Percentiles rank a stretch among this genome's conserved stretches.
Evolutionary conservation across 2,888 invertebrate species (phyloP).

Genomic region (Callinectes sapidus): DNA sequence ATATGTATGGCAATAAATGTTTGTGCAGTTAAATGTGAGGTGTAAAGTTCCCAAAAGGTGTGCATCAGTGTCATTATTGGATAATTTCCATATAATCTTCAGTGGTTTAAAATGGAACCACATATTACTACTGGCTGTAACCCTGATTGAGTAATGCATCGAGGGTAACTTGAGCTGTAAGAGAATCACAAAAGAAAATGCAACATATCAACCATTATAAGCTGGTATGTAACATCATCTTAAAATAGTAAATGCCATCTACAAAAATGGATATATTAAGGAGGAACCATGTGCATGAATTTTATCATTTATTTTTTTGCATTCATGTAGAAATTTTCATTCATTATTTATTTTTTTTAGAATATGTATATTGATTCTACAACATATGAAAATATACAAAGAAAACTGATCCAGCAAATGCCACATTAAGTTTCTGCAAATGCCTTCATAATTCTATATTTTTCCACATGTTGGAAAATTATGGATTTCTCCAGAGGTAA

Average conservation of each 20-base stretch:
- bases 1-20: no score
- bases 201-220: neutral
- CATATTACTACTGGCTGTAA: neutral
- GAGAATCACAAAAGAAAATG: neutral
- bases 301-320: neutral
- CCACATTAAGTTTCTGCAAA: conserved; percentile 41
- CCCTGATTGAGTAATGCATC: neutral
- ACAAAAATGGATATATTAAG: neutral
- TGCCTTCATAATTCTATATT: conserved; percentile 21
- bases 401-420: conserved; percentile 30
- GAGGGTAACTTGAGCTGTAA: neutral
- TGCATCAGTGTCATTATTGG: neutral
- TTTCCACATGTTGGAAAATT: neutral
- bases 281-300: neutral
- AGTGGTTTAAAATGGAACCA: neutral
- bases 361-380: neutral
- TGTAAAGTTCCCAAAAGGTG: neutral
- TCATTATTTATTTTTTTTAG: neutral
- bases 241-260: neutral
- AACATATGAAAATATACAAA: neutral
- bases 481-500: neutral
- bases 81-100: neutral
- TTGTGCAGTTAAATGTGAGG: no score
- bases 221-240: neutral
- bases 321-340: neutral